A percentile compares a stretch with the other conserved stretches of the same genome.
These are phyloP conservation scores for Thumatha senex DNA, from an alignment of 2,888 invertebrate species.

Conservation along the genomic window DNA sequence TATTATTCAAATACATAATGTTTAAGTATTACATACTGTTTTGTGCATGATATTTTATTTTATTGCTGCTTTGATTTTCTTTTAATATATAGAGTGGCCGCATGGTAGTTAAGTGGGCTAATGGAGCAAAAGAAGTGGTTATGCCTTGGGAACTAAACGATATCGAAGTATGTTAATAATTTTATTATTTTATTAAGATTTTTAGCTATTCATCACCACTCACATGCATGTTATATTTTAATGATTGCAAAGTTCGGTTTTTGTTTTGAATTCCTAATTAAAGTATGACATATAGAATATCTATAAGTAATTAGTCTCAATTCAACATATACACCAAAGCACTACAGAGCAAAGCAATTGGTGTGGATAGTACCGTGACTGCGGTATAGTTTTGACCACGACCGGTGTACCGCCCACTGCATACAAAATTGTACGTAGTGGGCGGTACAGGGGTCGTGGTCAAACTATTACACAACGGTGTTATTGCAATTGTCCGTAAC, in stretches of 20 bases:
- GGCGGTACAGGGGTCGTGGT: too few relatives aligned
- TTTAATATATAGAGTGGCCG: conserved; percentile 74
- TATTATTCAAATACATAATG: conserved; percentile 2
- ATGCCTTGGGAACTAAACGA: conserved; percentile 80
- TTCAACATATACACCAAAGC: too few relatives aligned
- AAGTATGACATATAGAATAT: not conserved
- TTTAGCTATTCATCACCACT: conserved; percentile 19
- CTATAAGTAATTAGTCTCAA: too few relatives aligned
- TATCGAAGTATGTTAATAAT: conserved; percentile 71
- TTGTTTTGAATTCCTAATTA: not conserved
- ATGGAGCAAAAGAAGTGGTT: conserved; percentile 77
- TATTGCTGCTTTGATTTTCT: conserved; percentile 69
- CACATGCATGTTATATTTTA: conserved; percentile 29
- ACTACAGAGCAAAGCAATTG: too few relatives aligned
- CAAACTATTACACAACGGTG: too few relatives aligned
- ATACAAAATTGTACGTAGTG: too few relatives aligned
- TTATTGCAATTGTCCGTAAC: too few relatives aligned
- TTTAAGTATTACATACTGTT: not conserved
- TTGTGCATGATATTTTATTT: conserved; percentile 67
- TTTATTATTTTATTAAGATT: conserved; percentile 33
- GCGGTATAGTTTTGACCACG: too few relatives aligned
- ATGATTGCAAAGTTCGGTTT: not conserved
- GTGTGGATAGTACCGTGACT: too few relatives aligned
- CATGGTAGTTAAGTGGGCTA: conserved; percentile 83
- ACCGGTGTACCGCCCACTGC: too few relatives aligned